Base-by-base conservation (phyloP, 2,888 invertebrate species). In the Philereme vetulata region DNA sequence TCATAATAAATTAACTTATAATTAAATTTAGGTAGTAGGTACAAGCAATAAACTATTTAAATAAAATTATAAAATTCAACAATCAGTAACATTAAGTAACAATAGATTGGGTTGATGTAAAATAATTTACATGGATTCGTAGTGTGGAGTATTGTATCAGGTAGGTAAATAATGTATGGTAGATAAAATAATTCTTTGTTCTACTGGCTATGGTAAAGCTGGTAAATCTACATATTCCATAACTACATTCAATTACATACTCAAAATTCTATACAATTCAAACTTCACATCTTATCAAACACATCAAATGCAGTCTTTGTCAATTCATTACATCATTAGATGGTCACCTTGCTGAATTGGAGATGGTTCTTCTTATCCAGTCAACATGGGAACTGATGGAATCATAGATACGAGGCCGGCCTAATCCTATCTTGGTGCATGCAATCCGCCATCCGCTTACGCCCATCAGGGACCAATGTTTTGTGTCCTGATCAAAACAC, bases 401-500 rank as follows among this genome's bases (percentile, higher is more conserved):
- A 75, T 97, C 97, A 76, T 97, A 97, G 86, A 97, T 95, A 66
- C 97, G 92, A 0, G 97, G 97, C 66, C 97, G 88, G 55, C 96
- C 96, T 46, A 95, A 90, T 5, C 96, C 96, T 46, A 94, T 94
- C 71, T 96, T 96, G 0, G 96, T 94, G 74, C 97, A 97, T 1
- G 96, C 97, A 73, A 97, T 97, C 64, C 97, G 93, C 97, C 97
- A 97, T 56, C 96, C 96, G 52, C 96, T 95, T 3, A 97, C 95
- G 0, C 97, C 97, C 35, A 95, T 92, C 43, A 97, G 82, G 0
- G 95, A 95, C 97, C 97, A 97, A 75, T 93, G 94, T 66, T 94
- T 94, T 34, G 93, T 94, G 66, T 95, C 94, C 0, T 94, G 93
- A 67, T 95, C 93, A 32, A 96, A 93, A 76, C 97, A 97, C 78